Base-by-base conservation (phyloP, 2,797 vertebrate species). In the Sebastes iracundus region DNA sequence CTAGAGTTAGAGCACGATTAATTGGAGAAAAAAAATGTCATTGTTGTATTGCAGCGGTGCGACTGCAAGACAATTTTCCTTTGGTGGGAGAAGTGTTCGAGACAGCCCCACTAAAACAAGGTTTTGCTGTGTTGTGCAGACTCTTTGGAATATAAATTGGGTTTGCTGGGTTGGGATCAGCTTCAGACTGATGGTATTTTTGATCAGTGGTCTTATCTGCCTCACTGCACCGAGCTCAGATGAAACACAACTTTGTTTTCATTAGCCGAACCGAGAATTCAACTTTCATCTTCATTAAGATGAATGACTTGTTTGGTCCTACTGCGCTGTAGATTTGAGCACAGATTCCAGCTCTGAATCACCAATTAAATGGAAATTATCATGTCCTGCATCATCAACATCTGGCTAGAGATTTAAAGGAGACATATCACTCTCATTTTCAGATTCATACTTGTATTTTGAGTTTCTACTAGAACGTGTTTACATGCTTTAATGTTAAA, bases 241-340 rank as follows among this genome's bases (percentile, higher is more conserved):
- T 61, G 6, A 78, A 76, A 64, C 46, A 33, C 16, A 67, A 70
- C 27, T 73, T 69, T 63, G 74, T 18, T 65, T 33, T 69, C 52
- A 49, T 64, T 65, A 25, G 9, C 20, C n/a, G 16, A 77, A 61
- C 35, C 6, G 20, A 69, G 13, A 32, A 38, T 6, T 25, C 7
- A 42, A 25, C 55, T 64, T 67, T 65, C 12, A 60, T 49, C n/a
- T 23, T 22, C 23, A 38, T 42, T 52, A 33, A 20, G 53, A 75
- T 74, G 25, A 70, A 56, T 32, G 27, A 63, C 18, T 66, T 33
- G 32, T 72, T 83, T 20, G 46, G 59, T 70, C 59, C 28, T 27
- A 7, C 16, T 70, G 18, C 6, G 2, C 10, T 7, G 23, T 22
- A 8, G 64, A 52, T 49, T 27, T 61, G 25, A 76, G 23, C 30